phyloP scores from a whole-genome alignment of 2,797 vertebrate species.

The Benthosema pterotum region DNA sequence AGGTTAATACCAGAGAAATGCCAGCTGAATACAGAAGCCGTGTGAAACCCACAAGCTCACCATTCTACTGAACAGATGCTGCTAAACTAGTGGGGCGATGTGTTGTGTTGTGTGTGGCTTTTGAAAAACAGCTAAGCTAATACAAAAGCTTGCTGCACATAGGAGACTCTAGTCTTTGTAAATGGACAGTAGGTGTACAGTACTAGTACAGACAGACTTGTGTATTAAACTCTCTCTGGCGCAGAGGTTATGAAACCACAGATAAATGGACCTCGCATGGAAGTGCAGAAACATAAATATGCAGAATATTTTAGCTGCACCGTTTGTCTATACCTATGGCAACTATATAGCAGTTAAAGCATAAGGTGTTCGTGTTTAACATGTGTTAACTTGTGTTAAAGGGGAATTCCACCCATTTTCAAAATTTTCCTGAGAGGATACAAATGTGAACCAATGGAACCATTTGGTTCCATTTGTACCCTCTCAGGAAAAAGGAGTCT shows the following conservation, averaged over 20 bases:
- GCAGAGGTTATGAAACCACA: neutral
- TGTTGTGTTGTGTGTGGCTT: neutral
- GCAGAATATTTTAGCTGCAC: too few relatives aligned
- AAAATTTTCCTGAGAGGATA: too few relatives aligned
- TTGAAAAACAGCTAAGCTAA: slow-evolving; percentile 13
- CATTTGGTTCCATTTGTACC: too few relatives aligned
- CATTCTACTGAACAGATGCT: slow-evolving; percentile 19
- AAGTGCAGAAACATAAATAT: too few relatives aligned
- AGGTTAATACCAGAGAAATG: slow-evolving; percentile 51
- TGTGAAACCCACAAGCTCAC: slow-evolving; percentile 34
- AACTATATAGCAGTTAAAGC: too few relatives aligned
- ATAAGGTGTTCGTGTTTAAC: too few relatives aligned
- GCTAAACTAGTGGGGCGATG: slow-evolving; percentile 15
- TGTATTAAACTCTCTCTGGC: neutral
- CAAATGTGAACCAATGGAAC: too few relatives aligned
- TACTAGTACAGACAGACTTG: slow-evolving; percentile 1
- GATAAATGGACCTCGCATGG: neutral
- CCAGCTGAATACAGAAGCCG: slow-evolving; percentile 33
- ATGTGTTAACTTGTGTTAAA: too few relatives aligned
- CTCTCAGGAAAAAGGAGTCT: too few relatives aligned
- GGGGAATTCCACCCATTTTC: too few relatives aligned
- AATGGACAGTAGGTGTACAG: neutral
- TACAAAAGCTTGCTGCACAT: slow-evolving; percentile 7
- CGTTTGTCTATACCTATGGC: too few relatives aligned
- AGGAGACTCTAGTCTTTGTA: neutral